A percentile compares a stretch with the other conserved stretches of the same genome.
phyloP scores from a whole-genome alignment of 2,113 vertebrate genomes.

The Saccopteryx leptura region DNA sequence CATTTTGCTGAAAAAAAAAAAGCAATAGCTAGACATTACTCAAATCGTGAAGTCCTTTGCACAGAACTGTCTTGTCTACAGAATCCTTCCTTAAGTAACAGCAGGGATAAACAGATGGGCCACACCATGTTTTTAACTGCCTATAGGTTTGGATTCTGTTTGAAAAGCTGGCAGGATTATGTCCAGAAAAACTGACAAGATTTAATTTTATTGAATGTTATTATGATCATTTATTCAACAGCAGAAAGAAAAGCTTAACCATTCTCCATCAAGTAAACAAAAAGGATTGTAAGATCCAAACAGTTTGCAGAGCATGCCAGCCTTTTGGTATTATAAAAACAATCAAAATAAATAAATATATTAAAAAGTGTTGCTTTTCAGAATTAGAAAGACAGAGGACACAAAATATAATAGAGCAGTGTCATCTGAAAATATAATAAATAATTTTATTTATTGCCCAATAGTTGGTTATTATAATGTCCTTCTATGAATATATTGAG shows the following conservation, averaged over 20 bases:
- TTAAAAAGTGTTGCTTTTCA: slow-evolving; percentile 35
- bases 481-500: slow-evolving; percentile 66
- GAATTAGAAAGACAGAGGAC: background rate
- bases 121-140: slow-evolving; percentile 53
- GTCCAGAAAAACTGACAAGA: slow-evolving; percentile 27
- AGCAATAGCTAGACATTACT: slow-evolving; percentile 28
- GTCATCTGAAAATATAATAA: slow-evolving; percentile 59
- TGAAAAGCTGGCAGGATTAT: slow-evolving; percentile 46
- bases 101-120: slow-evolving; percentile 70
- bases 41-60: slow-evolving; percentile 43
- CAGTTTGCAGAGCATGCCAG: background rate
- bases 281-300: background rate
- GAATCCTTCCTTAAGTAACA: slow-evolving; percentile 51
- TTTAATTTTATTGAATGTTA: slow-evolving; percentile 31
- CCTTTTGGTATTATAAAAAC: background rate
- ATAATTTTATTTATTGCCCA: slow-evolving; percentile 69
- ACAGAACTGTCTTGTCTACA: slow-evolving; percentile 56
- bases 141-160: slow-evolving; percentile 62
- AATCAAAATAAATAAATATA: background rate
- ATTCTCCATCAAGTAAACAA: background rate
- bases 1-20: slow-evolving; percentile 52
- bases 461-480: slow-evolving; percentile 20
- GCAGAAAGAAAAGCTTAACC: slow-evolving; percentile 51
- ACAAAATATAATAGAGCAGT: slow-evolving; percentile 5
- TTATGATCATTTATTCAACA: slow-evolving; percentile 15